phyloP scores from a whole-genome alignment of 2,888 invertebrate species.

The Neria commutata region DNA sequence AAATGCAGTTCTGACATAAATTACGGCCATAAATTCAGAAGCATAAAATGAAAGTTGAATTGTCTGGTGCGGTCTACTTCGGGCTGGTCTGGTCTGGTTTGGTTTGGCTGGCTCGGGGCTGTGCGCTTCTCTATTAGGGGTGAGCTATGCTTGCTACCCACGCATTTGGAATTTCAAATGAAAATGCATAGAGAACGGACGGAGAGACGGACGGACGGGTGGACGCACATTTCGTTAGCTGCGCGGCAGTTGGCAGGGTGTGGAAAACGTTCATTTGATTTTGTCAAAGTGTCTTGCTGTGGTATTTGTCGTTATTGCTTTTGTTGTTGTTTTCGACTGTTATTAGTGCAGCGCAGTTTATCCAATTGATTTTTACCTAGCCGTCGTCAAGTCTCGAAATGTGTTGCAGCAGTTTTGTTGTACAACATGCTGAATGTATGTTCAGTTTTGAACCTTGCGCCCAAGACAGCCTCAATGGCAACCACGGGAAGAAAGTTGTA shows the following conservation, averaged over 20 bases:
- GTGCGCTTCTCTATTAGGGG: too few species aligned
- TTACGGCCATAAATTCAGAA: conserved; percentile 31
- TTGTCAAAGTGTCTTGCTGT: conserved; percentile 1
- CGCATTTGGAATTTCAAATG: conserved; percentile 4
- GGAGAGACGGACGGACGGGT: not conserved
- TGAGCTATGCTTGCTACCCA: too few species aligned
- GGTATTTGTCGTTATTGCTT: not conserved
- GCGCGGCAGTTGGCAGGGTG: not conserved
- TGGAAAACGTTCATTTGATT: conserved; percentile 2
- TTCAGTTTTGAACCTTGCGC: conserved; percentile 5
- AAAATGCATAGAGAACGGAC: too few species aligned
- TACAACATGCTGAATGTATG: not conserved
- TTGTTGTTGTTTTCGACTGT: not conserved
- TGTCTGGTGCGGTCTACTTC: too few species aligned
- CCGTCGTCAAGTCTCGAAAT: not conserved
- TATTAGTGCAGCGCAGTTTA: conserved; percentile 7
- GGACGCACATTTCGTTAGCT: not conserved
- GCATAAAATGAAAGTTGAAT: conserved; percentile 14
- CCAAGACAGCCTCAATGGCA: conserved; percentile 14
- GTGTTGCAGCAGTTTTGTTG: not conserved
- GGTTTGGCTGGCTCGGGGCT: too few species aligned
- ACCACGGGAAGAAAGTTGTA: conserved; percentile 31
- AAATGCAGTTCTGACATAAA: conserved; percentile 28
- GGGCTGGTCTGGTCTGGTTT: too few species aligned
- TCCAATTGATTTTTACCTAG: conserved; percentile 10